phyloP scores from a whole-genome alignment of 2,888 invertebrate genomes.

The Ectemnius cavifrons region DNA sequence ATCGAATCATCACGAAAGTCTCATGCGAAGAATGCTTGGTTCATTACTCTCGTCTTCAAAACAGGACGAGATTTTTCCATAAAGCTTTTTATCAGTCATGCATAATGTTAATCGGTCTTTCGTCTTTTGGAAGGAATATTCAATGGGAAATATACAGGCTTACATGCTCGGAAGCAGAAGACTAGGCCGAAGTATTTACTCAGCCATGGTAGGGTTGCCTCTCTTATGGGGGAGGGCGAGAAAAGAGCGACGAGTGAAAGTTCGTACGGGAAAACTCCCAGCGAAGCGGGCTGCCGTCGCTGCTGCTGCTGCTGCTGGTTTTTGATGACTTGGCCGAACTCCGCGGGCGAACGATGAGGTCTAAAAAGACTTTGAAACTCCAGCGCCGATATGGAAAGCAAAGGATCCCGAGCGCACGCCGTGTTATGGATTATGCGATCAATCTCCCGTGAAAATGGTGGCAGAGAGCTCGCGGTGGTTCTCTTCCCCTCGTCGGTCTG shows the following conservation, averaged over 20 bases:
- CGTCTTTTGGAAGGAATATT: no score
- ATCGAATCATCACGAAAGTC: background rate
- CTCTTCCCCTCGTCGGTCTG: constrained; percentile 1
- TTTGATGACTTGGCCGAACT: constrained; percentile 62
- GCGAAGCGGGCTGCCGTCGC: constrained; percentile 45
- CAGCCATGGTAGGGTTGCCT: constrained; percentile 24
- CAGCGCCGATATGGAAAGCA: constrained; percentile 59
- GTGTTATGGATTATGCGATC: constrained; percentile 59
- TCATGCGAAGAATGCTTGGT: background rate
- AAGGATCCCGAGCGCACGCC: constrained; percentile 42
- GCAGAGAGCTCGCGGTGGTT: constrained; percentile 29
- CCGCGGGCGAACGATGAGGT: constrained; percentile 53
- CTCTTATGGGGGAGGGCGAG: constrained; percentile 30
- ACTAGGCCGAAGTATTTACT: constrained; percentile 59
- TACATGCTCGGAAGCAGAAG: constrained; percentile 45
- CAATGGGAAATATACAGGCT: no score
- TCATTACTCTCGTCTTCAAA: no score
- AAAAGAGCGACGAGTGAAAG: constrained; percentile 57
- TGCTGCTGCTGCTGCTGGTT: constrained; percentile 37
- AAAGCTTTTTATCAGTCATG: no score
- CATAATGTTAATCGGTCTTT: no score
- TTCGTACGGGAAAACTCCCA: constrained; percentile 55
- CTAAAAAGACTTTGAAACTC: constrained; percentile 57
- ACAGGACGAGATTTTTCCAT: no score
- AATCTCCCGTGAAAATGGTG: constrained; percentile 46